Base-by-base conservation (phyloP, 2,797 vertebrate species). In the Fringilla coelebs region DNA sequence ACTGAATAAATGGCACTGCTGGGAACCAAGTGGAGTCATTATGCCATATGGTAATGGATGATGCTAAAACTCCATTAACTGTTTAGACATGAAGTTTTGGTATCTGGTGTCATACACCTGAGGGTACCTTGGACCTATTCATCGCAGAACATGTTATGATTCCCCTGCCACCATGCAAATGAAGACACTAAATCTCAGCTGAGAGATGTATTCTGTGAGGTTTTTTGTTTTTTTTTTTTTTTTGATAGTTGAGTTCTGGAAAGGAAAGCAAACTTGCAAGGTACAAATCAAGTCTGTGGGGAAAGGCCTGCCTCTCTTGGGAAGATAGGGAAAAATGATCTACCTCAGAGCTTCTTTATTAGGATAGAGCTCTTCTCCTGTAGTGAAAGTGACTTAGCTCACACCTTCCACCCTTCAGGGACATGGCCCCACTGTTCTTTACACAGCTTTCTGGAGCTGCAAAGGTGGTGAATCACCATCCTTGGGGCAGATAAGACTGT, bases 31-130 rank as follows among this genome's bases (percentile, higher is more conserved):
- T 11, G n/a, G 12, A 1, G 0, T n/a, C 7, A 3, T n/a, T n/a
- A 17, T 19, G 7, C 40, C 21, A 1, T 20, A 5, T 10, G 14
- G 14, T 66, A 48, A 48, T 0, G 0, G 1, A 14, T 6, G 22
- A 21, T 10, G 17, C 17, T 34, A 29, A 61, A 38, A 63, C 34
- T 62, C 29, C 9, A 5, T 5, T 5, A 45, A 25, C 38, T 71
- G 14, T 78, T 21, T 7, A 9, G 21, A 61, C 0, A 0, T 6
- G 34, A 84, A 29, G 5, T 34, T 58, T 24, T 14, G 31, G 20
- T 62, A 22, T 2, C 36, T 34, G 4, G 10, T 41, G 6, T 45
- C 46, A 2, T 9, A 45, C 11, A 17, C 7, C 10, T 6, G 3
- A 61, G 31, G 29, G 20, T 34, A 22, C 54, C 41, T 49, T 28